Evolutionary conservation across 92 coral and sea anemone genomes (phyloP).

Genomic region (Heteractis magnifica): DNA sequence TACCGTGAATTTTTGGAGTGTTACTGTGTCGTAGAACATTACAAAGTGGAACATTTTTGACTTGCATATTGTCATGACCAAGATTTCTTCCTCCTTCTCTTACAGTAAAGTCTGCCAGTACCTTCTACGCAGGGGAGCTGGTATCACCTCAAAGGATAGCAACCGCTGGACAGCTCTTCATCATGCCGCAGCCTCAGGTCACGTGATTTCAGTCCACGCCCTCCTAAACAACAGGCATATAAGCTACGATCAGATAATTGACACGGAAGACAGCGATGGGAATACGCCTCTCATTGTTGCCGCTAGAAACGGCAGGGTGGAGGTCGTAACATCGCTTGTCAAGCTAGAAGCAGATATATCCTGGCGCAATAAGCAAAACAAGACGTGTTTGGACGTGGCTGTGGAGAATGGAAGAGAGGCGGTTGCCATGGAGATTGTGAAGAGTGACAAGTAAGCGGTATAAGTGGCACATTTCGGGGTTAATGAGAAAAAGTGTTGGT

Average conservation of each 20-base stretch:
- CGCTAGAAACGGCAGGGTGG: conserved; percentile 53
- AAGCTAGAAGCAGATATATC: conserved; percentile 58
- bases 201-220: conserved; percentile 34
- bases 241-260: conserved; percentile 28
- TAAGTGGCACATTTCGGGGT: not conserved
- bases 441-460: conserved; percentile 48
- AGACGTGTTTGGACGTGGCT: conserved; percentile 74
- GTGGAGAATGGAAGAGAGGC: conserved; percentile 54
- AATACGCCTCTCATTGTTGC: conserved; percentile 72
- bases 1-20: too few relatives aligned
- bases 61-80: too few relatives aligned
- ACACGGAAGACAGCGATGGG: conserved; percentile 52
- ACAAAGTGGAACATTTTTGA: too few relatives aligned
- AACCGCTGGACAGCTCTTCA: conserved; percentile 78
- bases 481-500: not conserved
- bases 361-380: conserved; percentile 37
- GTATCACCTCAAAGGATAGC: conserved; percentile 56
- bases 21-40: too few relatives aligned
- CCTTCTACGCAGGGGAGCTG: conserved; percentile 61
- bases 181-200: conserved; percentile 70
- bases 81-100: not conserved
- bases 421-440: conserved; percentile 67
- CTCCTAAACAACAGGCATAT: conserved; percentile 33
- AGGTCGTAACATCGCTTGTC: conserved; percentile 44
- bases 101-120: conserved; percentile 53